These are phyloP conservation scores for Pseudorhombus dupliciocellatus DNA, from an alignment of 2,113 vertebrate species.

Conservation along the genomic window DNA sequence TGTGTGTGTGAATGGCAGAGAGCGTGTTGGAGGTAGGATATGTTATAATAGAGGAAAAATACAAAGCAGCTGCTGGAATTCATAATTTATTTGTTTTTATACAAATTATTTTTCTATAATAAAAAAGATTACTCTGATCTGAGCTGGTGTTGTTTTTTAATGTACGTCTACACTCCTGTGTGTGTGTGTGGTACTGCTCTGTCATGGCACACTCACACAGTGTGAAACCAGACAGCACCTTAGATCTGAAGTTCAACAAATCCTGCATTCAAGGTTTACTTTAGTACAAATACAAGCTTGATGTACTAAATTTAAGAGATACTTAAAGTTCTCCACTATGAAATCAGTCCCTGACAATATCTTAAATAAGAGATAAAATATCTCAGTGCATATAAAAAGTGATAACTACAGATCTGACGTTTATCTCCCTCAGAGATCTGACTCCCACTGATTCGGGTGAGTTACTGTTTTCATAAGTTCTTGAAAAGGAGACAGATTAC, in stretches of 20 bases:
- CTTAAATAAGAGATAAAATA: slow-evolving; percentile 27
- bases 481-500: background rate
- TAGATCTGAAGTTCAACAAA: background rate
- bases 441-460: slow-evolving; percentile 30
- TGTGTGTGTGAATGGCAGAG: slow-evolving; percentile 21
- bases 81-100: slow-evolving; percentile 80
- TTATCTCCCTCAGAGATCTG: slow-evolving; percentile 9
- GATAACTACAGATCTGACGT: slow-evolving; percentile 25
- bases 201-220: background rate
- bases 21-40: slow-evolving; percentile 10
- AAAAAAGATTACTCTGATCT: slow-evolving; percentile 48
- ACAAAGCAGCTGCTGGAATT: slow-evolving; percentile 68
- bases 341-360: slow-evolving; percentile 20
- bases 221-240: slow-evolving; percentile 11
- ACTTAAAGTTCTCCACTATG: background rate
- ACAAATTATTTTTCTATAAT: slow-evolving; percentile 80
- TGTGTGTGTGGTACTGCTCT: slow-evolving; percentile 22
- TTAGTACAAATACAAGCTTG: too few relatives aligned
- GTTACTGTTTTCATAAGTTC: background rate
- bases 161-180: background rate
- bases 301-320: too few relatives aligned
- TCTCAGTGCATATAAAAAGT: background rate
- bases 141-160: slow-evolving; percentile 3
- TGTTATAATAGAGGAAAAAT: slow-evolving; percentile 49
- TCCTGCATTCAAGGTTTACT: too few relatives aligned